Percentiles rank a stretch among this genome's conserved stretches.
phyloP scores from a whole-genome alignment of 1,140 invertebrate species.

The Trachymyrmex cornetzi region DNA sequence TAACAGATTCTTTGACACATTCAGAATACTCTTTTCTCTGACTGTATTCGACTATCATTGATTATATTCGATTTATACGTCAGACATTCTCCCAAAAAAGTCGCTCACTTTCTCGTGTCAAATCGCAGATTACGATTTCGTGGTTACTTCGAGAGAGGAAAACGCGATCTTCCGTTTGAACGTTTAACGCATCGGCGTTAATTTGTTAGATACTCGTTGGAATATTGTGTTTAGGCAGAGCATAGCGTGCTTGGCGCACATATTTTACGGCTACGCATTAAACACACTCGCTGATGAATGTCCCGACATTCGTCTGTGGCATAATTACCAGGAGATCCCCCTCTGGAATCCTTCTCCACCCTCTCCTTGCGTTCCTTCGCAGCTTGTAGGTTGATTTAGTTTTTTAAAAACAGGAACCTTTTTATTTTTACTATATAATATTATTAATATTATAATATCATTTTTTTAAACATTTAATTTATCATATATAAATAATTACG shows the following conservation, averaged over 20 bases:
- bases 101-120: background rate
- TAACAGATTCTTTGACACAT: background rate
- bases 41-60: too few species aligned
- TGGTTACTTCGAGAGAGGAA: background rate
- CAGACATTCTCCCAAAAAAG: background rate
- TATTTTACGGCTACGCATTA: slow-evolving; percentile 77
- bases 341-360: slow-evolving; percentile 5
- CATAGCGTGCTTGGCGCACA: slow-evolving; percentile 74
- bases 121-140: background rate
- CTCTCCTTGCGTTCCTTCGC: background rate
- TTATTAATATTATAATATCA: background rate
- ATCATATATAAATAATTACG: background rate
- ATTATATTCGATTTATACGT: background rate
- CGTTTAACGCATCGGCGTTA: slow-evolving; percentile 79
- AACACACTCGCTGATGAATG: slow-evolving; percentile 79
- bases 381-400: background rate
- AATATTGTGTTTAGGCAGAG: slow-evolving; percentile 65
- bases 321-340: slow-evolving; percentile 73
- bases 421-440: background rate
- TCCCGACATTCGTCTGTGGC: slow-evolving; percentile 70
- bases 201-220: slow-evolving; percentile 74
- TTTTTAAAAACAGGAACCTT: background rate
- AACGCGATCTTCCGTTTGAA: slow-evolving; percentile 52
- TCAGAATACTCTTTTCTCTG: background rate
- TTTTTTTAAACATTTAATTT: background rate